Base-by-base conservation (phyloP, 2,888 invertebrate species). In the Tupiocoris notatus region DNA sequence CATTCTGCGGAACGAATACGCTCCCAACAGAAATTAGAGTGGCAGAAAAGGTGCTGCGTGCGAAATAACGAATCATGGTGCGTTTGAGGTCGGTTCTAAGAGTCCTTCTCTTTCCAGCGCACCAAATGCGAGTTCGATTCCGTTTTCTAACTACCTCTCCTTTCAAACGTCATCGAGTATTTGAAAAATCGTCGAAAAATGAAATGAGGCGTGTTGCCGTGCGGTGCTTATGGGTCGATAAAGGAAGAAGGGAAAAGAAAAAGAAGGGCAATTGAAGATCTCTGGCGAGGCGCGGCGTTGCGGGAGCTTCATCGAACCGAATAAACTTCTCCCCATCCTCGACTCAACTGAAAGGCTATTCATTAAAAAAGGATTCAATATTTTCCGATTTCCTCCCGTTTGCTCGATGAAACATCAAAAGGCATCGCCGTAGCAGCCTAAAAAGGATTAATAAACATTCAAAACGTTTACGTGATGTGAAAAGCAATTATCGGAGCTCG, bases 361-460 rank as follows among this genome's bases (percentile, higher is more conserved):
- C 39, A 39, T 39, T 39, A 39, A 65, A 39, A 39, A 39, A 39
- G 39, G 54, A 65, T 65, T 25, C 65, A 65, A 65, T 65, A 24
- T 39, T 39, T 65, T 39, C 18, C 65, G 39, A 65, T 65, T 39
- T 65, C 25, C 39, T 39, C 39, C 25, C 65, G 65, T 39, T 65
- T 39, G 54, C 65, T 39, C 39, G 65, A 39, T 39, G 61, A 17
- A 65, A 39, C 65, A 65, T 65, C 65, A 65, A 65, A 39, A 39
- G 54, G 25, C 18, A n/a, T 12, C 39, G 39, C 6, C 6, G 3
- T 39, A 12, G 39, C 39, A 12, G 54, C 17, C 65, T 39, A 65
- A 24, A 65, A 65, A 65, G 65, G 25, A 65, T 24, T 39, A 39
- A 65, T 65, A 65, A 65, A 65, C 65, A 65, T 24, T 39, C 39